Conservation (phyloP, 1,140 invertebrate species). For the Nephila pilipes region DNA sequence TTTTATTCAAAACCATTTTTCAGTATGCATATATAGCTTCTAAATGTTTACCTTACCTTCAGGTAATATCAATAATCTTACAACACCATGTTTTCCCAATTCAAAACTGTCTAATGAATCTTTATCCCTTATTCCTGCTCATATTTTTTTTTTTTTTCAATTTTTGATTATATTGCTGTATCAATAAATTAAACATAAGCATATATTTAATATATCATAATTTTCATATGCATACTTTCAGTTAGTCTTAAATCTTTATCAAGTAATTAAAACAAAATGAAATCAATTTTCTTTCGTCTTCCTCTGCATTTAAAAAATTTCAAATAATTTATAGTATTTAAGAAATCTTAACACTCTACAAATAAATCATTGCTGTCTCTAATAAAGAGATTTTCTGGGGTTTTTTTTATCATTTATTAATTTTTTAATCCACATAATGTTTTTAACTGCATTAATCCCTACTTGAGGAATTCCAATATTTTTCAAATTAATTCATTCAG, state of each 20-base stretch:
- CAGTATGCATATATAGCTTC: background rate
- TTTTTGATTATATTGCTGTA: background rate
- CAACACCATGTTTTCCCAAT: background rate
- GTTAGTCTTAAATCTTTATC: background rate
- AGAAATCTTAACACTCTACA: constrained; percentile 1
- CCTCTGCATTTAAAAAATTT: background rate
- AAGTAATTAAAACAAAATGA: background rate
- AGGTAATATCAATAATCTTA: background rate
- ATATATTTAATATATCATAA: background rate
- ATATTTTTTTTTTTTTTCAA: background rate
- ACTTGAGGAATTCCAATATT: background rate
- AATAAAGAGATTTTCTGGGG: background rate
- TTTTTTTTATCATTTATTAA: constrained; percentile 28
- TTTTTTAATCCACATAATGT: background rate
- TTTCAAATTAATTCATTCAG: background rate
- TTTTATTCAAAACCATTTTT: too few species aligned
- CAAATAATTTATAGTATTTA: background rate
- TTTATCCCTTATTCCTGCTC: too few species aligned
- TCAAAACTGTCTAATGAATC: background rate
- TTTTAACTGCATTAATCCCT: background rate
- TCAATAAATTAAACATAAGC: too few species aligned
- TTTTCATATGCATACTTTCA: constrained; percentile 5
- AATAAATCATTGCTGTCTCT: background rate
- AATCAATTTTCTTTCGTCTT: background rate
- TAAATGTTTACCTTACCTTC: background rate